Evolutionary conservation across 2,888 invertebrate genomes (phyloP).

Genomic region (Andrena dorsata): DNA sequence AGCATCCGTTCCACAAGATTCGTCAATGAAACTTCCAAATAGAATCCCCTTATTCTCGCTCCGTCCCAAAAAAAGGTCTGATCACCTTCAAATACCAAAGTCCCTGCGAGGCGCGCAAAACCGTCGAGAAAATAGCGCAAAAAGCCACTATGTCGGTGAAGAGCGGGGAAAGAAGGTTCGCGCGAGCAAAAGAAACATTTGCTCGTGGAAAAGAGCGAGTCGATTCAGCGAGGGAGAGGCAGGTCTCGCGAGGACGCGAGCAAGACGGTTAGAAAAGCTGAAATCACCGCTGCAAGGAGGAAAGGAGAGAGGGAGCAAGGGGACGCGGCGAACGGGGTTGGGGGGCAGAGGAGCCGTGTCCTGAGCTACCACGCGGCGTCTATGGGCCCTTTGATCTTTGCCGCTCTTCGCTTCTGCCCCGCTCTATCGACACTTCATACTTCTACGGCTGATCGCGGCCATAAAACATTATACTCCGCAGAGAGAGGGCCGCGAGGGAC

Average conservation of each 20-base stretch:
- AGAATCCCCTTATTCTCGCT: not conserved
- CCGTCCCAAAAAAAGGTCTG: not conserved
- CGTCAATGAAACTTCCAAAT: not conserved
- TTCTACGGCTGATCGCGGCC: conserved; percentile 84
- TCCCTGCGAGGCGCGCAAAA: not conserved
- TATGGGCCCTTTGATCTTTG: conserved; percentile 83
- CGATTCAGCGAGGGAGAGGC: conserved; percentile 29
- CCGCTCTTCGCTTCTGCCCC: conserved; percentile 84
- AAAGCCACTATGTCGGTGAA: conserved; percentile 27
- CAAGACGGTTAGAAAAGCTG: conserved; percentile 59
- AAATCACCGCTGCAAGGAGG: conserved; percentile 46
- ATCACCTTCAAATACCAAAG: not conserved
- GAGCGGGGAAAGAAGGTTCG: conserved; percentile 24
- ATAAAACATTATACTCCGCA: conserved; percentile 83
- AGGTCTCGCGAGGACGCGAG: conserved; percentile 35
- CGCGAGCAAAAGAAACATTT: conserved; percentile 63
- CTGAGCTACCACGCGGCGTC: conserved; percentile 80
- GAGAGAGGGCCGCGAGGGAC: conserved; percentile 60
- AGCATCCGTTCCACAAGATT: not conserved
- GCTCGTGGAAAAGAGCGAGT: conserved; percentile 56
- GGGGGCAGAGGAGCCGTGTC: conserved; percentile 57
- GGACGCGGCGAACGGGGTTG: conserved; percentile 24
- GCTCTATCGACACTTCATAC: conserved; percentile 85
- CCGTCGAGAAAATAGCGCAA: conserved; percentile 5
- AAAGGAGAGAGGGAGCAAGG: conserved; percentile 51